Percentiles rank a stretch among this genome's conserved stretches.
These are phyloP conservation scores for Enteromius paludinosus DNA, from an alignment of 2,797 vertebrate genomes.

Conservation along the genomic window DNA sequence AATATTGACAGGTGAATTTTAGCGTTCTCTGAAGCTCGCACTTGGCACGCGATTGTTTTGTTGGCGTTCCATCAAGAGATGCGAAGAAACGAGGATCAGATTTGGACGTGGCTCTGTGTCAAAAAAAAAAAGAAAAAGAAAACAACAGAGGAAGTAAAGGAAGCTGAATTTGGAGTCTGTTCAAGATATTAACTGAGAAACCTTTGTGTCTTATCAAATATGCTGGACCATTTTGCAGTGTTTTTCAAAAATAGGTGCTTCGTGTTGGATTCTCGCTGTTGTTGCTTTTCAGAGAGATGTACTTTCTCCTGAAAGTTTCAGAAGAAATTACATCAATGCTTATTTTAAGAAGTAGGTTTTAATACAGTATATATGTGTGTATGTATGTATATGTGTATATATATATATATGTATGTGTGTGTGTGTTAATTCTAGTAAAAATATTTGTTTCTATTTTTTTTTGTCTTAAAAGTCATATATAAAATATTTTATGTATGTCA, in stretches of 20 bases:
- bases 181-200: slow-evolving; percentile 61
- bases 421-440: no score
- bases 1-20: slow-evolving; percentile 57
- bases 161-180: slow-evolving; percentile 57
- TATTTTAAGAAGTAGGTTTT: neutral
- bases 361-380: neutral
- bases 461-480: no score
- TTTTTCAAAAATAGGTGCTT: slow-evolving; percentile 34
- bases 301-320: neutral
- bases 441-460: no score
- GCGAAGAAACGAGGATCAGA: slow-evolving; percentile 59
- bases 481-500: no score
- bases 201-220: slow-evolving; percentile 46
- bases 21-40: slow-evolving; percentile 55
- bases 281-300: neutral
- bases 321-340: neutral
- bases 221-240: slow-evolving; percentile 36
- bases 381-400: no score
- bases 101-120: slow-evolving; percentile 59
- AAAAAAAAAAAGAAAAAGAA: slow-evolving; percentile 42
- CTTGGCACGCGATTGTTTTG: slow-evolving; percentile 61
- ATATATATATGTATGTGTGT: no score
- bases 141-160: slow-evolving; percentile 55
- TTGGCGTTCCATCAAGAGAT: slow-evolving; percentile 63
- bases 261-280: neutral